Conservation (phyloP, 2,888 invertebrate genomes). For the Campoplex nolae region DNA sequence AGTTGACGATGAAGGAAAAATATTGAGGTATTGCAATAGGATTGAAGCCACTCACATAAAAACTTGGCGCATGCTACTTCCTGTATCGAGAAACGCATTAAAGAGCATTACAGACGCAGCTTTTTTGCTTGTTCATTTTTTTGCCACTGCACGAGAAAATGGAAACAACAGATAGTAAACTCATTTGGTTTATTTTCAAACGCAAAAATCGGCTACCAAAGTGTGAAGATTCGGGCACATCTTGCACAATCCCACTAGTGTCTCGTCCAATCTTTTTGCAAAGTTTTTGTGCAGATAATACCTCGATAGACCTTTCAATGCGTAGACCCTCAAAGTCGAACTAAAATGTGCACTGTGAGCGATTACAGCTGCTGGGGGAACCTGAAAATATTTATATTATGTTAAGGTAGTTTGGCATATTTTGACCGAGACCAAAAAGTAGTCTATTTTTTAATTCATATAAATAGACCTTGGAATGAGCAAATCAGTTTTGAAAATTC, state of each 20-base stretch:
- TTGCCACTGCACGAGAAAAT: conserved; percentile 70
- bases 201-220: conserved; percentile 85
- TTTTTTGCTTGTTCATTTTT: conserved; percentile 30
- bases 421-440: too few species aligned
- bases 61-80: conserved; percentile 64
- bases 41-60: conserved; percentile 64
- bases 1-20: conserved; percentile 8
- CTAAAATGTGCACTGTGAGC: conserved; percentile 80
- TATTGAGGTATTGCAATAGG: conserved; percentile 18
- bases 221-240: conserved; percentile 89
- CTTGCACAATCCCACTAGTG: conserved; percentile 88
- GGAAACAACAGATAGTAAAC: conserved; percentile 63
- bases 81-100: conserved; percentile 39
- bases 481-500: too few species aligned
- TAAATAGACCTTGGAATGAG: too few species aligned
- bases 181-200: conserved; percentile 70
- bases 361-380: conserved; percentile 74
- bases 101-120: conserved; percentile 46
- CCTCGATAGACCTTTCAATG: conserved; percentile 89
- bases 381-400: conserved; percentile 69
- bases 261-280: conserved; percentile 89
- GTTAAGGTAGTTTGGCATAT: neutral
- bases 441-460: neutral
- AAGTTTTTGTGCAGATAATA: conserved; percentile 89
- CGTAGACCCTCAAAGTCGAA: conserved; percentile 88